These are phyloP conservation scores for Periplaneta americana DNA, from an alignment of 1,140 invertebrate genomes.

Conservation along the genomic window DNA sequence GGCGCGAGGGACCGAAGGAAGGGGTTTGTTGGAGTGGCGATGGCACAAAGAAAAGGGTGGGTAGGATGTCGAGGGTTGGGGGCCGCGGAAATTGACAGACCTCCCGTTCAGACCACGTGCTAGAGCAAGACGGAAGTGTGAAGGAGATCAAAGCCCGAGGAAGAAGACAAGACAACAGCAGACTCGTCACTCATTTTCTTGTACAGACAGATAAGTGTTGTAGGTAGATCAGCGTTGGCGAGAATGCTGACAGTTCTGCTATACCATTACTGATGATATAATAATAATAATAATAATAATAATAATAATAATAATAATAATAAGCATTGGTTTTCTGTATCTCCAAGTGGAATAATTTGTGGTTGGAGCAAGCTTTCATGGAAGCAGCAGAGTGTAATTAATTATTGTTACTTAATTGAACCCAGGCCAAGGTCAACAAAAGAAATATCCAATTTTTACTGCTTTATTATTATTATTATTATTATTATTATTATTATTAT, in stretches of 20 bases:
- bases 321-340: too few relatives aligned
- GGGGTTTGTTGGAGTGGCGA: conserved; percentile 21
- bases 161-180: not conserved
- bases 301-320: not conserved
- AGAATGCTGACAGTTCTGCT: not conserved
- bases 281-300: not conserved
- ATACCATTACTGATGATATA: not conserved
- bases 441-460: too few relatives aligned
- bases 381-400: too few relatives aligned
- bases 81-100: conserved; percentile 14
- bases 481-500: not conserved
- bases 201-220: not conserved
- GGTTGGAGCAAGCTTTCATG: too few relatives aligned
- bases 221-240: too few relatives aligned
- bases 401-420: too few relatives aligned
- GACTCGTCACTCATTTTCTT: not conserved
- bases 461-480: too few relatives aligned
- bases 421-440: too few relatives aligned
- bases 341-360: too few relatives aligned
- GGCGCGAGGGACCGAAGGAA: conserved; percentile 24
- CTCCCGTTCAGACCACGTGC: conserved; percentile 6
- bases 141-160: not conserved
- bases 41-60: conserved; percentile 16
- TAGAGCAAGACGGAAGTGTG: not conserved
- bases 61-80: conserved; percentile 14